Base-by-base conservation (phyloP, 2,888 invertebrate species). In the Teinopalpus imperialis region DNA sequence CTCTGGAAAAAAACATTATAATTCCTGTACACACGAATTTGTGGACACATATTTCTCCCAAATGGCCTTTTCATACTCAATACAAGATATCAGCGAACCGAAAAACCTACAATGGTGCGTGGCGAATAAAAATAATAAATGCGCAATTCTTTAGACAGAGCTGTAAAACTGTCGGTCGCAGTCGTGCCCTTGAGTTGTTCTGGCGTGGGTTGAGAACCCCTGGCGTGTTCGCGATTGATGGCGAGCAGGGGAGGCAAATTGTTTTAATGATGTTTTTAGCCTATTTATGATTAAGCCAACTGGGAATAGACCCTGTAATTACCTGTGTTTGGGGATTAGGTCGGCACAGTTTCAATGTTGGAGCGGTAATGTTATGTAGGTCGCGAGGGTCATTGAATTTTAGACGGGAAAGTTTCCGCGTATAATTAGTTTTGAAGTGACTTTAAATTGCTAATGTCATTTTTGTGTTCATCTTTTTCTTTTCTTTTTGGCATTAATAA, bases 41-140 rank as follows among this genome's bases (percentile, higher is more conserved):
- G 44, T 26, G 37, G 27, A 20, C 26, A 30, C 12, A 44, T 44
- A 31, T 39, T 45, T 39, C 31, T 26, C 14, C 13, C 13, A 10
- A 21, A 41, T 29, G 12, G 40, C 35, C 36, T 36, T 42, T 49
- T 43, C 47, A 37, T 40, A 58, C 65, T 57, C 68, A 69, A 69
- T 69, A 81, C 74, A 77, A 74, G 78, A 69, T 70, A 74, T 73
- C 68, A 72, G 53, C 59, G 57, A 57, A 69, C 59, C 76, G 70
- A 68, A 71, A 75, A 77, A 54, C 57, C 58, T 58, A 76, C 76
- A 80, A 76, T 74, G 70, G 72, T 49, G 69, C 68, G 69, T 65
- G 63, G 74, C 71, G 69, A 75, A 86, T 86, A 86, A 86, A 86
- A 76, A 86, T 83, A 86, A 85, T 81, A 83, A 86, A 87, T 80